Evolutionary conservation across 2,797 vertebrate genomes (phyloP), one percentile per base, ranked within the genome.

Genomic region (Stomatorhinus walkeri): DNA sequence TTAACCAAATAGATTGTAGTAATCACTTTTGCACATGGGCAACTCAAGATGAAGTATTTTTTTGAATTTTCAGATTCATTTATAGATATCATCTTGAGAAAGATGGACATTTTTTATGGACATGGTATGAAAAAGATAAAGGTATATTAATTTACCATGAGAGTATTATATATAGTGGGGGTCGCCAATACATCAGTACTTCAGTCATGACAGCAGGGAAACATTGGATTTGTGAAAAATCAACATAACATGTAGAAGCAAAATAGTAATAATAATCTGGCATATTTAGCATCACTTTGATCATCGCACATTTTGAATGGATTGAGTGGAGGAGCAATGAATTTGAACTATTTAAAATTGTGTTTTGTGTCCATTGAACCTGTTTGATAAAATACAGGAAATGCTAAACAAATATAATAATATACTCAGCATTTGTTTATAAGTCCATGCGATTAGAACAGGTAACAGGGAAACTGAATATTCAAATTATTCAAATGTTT

Each of bases 11-110:
- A 87, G 49, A 59, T 59, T 59, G 85, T 87, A 40, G 36, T 87
- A 85, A 36, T 87, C 51, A 36, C 49, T 85, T 87, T 59, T 59
- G 32, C 52, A 87, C 52, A 94, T 95, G 94, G 95, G 95, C 95
- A 95, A 95, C 96, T 95, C 95, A 96, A 95, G 95, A 95, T 96
- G 96, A 96, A 96, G 95, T 96, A 95, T 95, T 96, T 94, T 96
- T 94, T 96, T 96, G 95, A 96, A 96, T 96, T 96, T 92, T 95
- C 95, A 96, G 95, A 96, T 96, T 96, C 95, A 96, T 96, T 96
- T 95, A 95, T 96, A 96, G 95, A 95, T 96, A 95, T 96, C 95
- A 96, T 96, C 96, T 96, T 96, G 95, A 96, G 94, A 96, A 96
- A 96, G 95, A 96, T 94, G 94, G 95, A 94, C 95, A 95, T 96